Conservation (phyloP, 2,113 vertebrate species). For the Acanthochromis polyacanthus region DNA sequence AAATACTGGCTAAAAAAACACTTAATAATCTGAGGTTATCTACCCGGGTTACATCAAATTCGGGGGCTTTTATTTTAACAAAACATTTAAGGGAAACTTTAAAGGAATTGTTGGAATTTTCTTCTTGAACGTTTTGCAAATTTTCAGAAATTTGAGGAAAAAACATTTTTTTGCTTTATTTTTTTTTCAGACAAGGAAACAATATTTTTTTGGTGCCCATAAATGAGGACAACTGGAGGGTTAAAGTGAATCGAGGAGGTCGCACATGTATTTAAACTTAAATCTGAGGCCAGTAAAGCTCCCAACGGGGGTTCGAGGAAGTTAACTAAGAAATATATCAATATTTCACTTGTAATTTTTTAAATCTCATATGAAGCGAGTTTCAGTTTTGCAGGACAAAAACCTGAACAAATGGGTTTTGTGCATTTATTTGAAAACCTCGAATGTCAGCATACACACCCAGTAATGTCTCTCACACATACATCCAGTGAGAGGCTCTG, state of each 20-base stretch:
- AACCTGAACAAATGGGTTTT: background rate
- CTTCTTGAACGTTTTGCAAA: no score
- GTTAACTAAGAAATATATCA: background rate
- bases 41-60: no score
- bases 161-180: no score
- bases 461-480: slow-evolving; percentile 3
- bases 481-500: slow-evolving; percentile 23
- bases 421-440: background rate
- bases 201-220: no score
- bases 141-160: no score
- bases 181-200: no score
- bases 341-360: background rate
- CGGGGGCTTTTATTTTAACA: no score
- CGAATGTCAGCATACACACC: background rate
- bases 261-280: background rate
- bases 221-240: no score
- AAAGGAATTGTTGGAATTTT: no score
- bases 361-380: background rate
- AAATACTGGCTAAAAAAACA: no score
- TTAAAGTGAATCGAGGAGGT: background rate
- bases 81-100: no score
- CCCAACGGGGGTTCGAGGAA: background rate
- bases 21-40: no score
- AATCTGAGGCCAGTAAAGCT: background rate
- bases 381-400: background rate